Conservation (phyloP, 2,113 vertebrate genomes). For the Thalassarche chlororhynchos region DNA sequence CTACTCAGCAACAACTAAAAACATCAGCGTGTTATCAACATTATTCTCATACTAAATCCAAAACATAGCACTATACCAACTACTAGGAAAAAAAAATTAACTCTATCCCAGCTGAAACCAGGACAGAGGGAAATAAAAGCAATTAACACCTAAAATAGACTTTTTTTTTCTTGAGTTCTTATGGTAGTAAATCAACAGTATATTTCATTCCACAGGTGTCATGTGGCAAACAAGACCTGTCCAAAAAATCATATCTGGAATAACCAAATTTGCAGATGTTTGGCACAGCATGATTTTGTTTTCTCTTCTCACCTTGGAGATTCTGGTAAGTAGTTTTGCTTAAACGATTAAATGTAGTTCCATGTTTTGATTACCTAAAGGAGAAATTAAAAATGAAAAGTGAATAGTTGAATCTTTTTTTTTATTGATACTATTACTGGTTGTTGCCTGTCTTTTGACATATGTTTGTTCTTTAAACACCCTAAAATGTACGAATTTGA, state of each 20-base stretch:
- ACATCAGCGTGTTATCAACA: too few species aligned
- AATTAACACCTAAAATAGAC: not conserved
- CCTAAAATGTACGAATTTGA: not conserved
- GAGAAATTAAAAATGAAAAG: not conserved
- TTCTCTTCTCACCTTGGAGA: slow-evolving; percentile 75
- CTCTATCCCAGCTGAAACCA: too few species aligned
- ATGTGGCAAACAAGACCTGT: slow-evolving; percentile 88
- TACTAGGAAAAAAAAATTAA: too few species aligned
- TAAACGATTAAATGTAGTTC: not conserved
- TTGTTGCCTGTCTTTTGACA: not conserved
- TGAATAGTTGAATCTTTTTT: not conserved
- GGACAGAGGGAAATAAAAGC: not conserved
- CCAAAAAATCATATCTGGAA: slow-evolving; percentile 88
- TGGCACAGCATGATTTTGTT: slow-evolving; percentile 77
- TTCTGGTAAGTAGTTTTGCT: slow-evolving; percentile 76
- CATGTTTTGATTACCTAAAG: not conserved
- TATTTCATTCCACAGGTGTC: slow-evolving; percentile 80
- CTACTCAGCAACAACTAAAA: too few species aligned
- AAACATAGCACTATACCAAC: too few species aligned
- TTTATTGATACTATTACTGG: not conserved
- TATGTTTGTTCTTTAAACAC: not conserved
- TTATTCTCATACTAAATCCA: too few species aligned
- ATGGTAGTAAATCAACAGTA: not conserved
- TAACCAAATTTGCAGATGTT: slow-evolving; percentile 86
- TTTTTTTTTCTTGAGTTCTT: not conserved